phyloP scores from a whole-genome alignment of 2,797 vertebrate species.

The Paedocypris micromegethes region DNA sequence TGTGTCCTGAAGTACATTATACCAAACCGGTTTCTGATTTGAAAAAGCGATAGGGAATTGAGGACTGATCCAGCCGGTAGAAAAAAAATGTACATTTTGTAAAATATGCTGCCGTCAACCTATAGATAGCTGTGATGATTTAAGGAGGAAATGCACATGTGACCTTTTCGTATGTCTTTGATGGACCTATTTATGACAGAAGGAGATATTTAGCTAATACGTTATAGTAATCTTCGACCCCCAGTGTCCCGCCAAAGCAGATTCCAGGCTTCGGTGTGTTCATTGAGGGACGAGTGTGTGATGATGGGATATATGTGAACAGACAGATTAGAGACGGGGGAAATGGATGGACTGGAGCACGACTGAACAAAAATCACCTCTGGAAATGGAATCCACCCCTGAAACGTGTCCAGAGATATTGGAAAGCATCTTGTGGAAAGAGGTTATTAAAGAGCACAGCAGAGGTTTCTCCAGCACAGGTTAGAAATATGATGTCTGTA shows the following conservation, averaged over 20 bases:
- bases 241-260: not conserved
- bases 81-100: no score
- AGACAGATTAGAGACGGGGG: slow-evolving; percentile 30
- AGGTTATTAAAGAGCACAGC: slow-evolving; percentile 37
- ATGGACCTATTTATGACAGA: slow-evolving; percentile 33
- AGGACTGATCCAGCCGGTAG: no score
- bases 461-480: slow-evolving; percentile 21
- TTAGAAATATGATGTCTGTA: slow-evolving; percentile 24
- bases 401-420: slow-evolving; percentile 44
- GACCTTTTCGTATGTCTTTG: no score
- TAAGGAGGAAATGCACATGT: no score
- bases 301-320: slow-evolving; percentile 41
- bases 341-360: slow-evolving; percentile 33
- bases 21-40: not conserved
- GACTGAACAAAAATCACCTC: slow-evolving; percentile 29
- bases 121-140: no score
- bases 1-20: slow-evolving; percentile 3
- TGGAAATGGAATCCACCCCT: slow-evolving; percentile 43
- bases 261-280: slow-evolving; percentile 13
- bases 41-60: no score
- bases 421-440: slow-evolving; percentile 43
- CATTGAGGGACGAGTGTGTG: slow-evolving; percentile 1
- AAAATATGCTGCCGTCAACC: no score
- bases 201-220: slow-evolving; percentile 59
- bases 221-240: slow-evolving; percentile 56